Conservation (phyloP, 2,113 vertebrate genomes). For the Pseudorasbora parva region DNA sequence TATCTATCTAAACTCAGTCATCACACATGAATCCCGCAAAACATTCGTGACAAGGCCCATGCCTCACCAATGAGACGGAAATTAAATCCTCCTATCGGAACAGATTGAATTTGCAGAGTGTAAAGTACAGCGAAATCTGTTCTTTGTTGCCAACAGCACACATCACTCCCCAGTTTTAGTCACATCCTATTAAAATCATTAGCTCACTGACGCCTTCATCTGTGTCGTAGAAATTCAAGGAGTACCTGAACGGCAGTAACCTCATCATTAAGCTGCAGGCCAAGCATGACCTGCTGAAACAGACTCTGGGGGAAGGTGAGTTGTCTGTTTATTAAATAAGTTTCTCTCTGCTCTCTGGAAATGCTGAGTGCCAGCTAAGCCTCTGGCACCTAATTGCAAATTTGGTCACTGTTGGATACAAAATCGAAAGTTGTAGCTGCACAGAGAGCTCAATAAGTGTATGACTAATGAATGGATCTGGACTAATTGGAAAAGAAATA, state of each 20-base stretch:
- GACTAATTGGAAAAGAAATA: background rate
- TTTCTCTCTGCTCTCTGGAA: background rate
- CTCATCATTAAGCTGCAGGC: slow-evolving; percentile 97
- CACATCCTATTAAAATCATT: slow-evolving; percentile 45
- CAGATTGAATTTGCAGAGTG: slow-evolving; percentile 50
- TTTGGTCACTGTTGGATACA: slow-evolving; percentile 9
- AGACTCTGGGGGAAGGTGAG: slow-evolving; percentile 97
- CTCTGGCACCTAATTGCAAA: slow-evolving; percentile 26
- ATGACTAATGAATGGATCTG: background rate
- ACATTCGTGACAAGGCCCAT: slow-evolving; percentile 30
- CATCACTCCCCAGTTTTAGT: slow-evolving; percentile 27
- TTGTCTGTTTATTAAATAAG: slow-evolving; percentile 26
- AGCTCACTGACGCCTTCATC: slow-evolving; percentile 54
- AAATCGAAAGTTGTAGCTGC: background rate
- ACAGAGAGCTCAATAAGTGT: background rate
- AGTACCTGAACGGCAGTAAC: slow-evolving; percentile 97
- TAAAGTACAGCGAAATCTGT: slow-evolving; percentile 34
- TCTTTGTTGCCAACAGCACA: slow-evolving; percentile 29
- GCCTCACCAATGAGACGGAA: slow-evolving; percentile 49
- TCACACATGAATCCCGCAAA: slow-evolving; percentile 43
- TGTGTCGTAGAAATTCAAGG: slow-evolving; percentile 91
- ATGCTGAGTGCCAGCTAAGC: slow-evolving; percentile 22
- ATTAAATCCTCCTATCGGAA: slow-evolving; percentile 54
- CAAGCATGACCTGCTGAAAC: slow-evolving; percentile 96
- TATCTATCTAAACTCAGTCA: slow-evolving; percentile 22